Conservation (phyloP, 2,113 vertebrate species). For the Scolopax mira region DNA sequence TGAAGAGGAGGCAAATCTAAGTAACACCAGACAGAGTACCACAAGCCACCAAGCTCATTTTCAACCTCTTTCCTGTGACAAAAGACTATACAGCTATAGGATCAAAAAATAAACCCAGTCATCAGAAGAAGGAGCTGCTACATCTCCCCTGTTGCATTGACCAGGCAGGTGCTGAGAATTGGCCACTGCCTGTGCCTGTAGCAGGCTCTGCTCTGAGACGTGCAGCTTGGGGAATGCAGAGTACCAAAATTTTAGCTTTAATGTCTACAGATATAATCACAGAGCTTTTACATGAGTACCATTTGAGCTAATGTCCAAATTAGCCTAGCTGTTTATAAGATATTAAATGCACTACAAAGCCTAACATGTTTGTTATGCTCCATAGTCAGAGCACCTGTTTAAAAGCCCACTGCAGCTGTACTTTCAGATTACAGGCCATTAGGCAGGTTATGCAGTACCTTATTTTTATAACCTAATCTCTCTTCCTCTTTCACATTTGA, state of each 20-base stretch:
- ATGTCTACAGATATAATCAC: neutral
- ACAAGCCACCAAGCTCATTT: neutral
- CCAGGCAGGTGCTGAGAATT: fast-evolving
- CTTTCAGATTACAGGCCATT: conserved; percentile 68
- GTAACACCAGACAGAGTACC: neutral
- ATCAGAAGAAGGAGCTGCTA: neutral
- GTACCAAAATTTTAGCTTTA: neutral
- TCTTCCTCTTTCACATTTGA: conserved; percentile 51
- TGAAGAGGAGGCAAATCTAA: neutral
- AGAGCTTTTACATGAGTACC: conserved; percentile 34
- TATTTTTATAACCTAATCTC: conserved; percentile 69
- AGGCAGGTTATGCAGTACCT: conserved; percentile 63
- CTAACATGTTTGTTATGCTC: conserved; percentile 67
- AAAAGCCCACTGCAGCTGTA: conserved; percentile 69
- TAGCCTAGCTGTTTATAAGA: conserved; percentile 68
- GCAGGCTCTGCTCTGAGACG: neutral
- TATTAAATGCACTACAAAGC: conserved; percentile 70
- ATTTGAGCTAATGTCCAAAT: conserved; percentile 68
- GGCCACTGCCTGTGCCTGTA: neutral
- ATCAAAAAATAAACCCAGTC: neutral
- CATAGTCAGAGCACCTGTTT: conserved; percentile 73
- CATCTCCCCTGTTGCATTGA: neutral
- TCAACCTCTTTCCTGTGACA: neutral
- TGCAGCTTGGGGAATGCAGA: neutral
- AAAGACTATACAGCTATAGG: neutral